Percentiles rank a stretch among this genome's conserved stretches.
Conservation (phyloP, 2,888 invertebrate species). For the Callyntrura guangdongensis region DNA sequence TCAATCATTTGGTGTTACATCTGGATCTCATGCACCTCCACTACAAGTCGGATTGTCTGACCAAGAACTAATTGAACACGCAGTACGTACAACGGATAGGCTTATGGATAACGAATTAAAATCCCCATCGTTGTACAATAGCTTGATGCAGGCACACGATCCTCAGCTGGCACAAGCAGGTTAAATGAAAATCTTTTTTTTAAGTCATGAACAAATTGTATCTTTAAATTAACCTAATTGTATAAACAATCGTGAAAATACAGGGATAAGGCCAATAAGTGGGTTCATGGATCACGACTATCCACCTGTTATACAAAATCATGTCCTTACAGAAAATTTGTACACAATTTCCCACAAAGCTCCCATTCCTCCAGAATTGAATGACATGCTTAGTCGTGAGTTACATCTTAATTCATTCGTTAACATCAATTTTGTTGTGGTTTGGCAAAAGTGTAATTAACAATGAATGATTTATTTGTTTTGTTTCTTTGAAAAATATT, state of each 20-base stretch:
- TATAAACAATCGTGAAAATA: no score
- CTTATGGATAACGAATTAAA: conserved; percentile 80
- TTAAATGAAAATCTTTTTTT: background rate
- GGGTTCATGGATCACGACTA: conserved; percentile 97
- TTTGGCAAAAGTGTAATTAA: no score
- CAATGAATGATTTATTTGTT: conserved; percentile 38
- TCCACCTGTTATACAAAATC: conserved; percentile 90
- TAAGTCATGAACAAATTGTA: background rate
- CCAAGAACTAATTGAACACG: conserved; percentile 81
- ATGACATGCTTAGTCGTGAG: conserved; percentile 98
- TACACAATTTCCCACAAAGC: conserved; percentile 93
- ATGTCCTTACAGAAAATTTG: conserved; percentile 91
- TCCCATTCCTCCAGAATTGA: conserved; percentile 96
- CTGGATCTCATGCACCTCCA: background rate
- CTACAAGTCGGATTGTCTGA: conserved; percentile 67
- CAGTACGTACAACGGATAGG: conserved; percentile 79
- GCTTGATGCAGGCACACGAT: conserved; percentile 76
- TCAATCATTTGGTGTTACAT: background rate
- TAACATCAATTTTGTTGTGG: no score
- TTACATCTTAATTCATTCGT: no score
- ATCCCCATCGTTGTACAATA: conserved; percentile 78
- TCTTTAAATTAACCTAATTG: background rate
- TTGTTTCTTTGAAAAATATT: background rate
- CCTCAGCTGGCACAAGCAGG: conserved; percentile 69
- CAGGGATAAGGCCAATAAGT: conserved; percentile 89